Evolutionary conservation across 1,140 invertebrate species (phyloP).

Genomic region (Orussus abietinus): DNA sequence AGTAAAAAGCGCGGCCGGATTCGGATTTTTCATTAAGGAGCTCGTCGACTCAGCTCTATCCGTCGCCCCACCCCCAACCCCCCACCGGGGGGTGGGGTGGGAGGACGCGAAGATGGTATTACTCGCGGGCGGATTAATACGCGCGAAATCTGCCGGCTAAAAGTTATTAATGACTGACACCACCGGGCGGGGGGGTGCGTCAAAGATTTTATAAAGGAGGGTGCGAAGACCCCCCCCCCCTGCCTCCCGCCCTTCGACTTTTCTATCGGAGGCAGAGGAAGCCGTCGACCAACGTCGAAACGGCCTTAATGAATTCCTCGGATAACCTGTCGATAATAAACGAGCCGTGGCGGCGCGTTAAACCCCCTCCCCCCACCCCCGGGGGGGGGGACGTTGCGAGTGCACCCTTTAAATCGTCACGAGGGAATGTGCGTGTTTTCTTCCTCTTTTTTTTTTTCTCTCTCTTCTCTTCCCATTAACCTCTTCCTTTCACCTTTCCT

Average conservation of each 20-base stretch:
- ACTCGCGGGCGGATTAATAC: conserved; percentile 51
- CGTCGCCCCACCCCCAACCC: conserved; percentile 25
- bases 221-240: too few relatives aligned
- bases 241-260: conserved; percentile 5
- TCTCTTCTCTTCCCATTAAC: too few relatives aligned
- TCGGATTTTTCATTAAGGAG: conserved; percentile 54
- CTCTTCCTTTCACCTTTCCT: too few relatives aligned
- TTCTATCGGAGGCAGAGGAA: conserved; percentile 11
- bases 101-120: conserved; percentile 13
- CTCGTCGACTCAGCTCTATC: conserved; percentile 54
- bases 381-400: too few relatives aligned
- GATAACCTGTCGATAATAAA: conserved; percentile 7
- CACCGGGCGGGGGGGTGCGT: conserved; percentile 31
- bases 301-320: conserved; percentile 2
- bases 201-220: conserved; percentile 51
- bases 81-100: too few relatives aligned
- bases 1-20: conserved; percentile 21
- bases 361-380: too few relatives aligned
- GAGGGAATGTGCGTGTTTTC: too few relatives aligned
- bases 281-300: too few relatives aligned
- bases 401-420: too few relatives aligned
- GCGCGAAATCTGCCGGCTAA: conserved; percentile 52
- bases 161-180: conserved; percentile 52
- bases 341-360: neutral
- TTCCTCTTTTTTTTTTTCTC: too few relatives aligned